These are phyloP conservation scores for Hippocampus zosterae DNA, from an alignment of 2,113 vertebrate species.

Conservation along the genomic window DNA sequence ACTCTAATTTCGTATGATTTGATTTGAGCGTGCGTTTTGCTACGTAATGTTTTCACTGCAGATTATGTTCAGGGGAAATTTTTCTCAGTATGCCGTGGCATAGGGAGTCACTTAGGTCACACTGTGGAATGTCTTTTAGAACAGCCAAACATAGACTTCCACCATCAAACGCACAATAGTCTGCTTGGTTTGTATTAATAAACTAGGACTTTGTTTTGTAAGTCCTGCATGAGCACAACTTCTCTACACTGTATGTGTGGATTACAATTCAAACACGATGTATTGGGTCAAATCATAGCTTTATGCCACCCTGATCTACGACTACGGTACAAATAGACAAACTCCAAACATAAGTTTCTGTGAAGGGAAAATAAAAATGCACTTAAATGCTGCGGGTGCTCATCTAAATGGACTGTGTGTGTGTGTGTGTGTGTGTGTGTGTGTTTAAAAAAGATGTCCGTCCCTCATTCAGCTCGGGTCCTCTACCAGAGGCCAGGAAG, in stretches of 20 bases:
- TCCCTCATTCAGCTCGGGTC: too few species aligned
- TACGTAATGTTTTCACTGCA: constrained; percentile 6
- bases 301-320: background rate
- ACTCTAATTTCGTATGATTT: constrained; percentile 8
- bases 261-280: too few species aligned
- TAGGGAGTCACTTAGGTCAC: constrained; percentile 26
- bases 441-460: too few species aligned
- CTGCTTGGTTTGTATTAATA: background rate
- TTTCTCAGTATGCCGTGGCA: constrained; percentile 8
- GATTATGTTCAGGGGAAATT: constrained; percentile 13
- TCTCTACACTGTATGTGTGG: too few species aligned
- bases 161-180: constrained; percentile 4
- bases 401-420: too few species aligned
- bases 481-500: too few species aligned
- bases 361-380: too few species aligned
- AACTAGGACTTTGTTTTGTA: background rate
- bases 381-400: too few species aligned
- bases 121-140: constrained; percentile 18
- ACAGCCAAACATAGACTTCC: constrained; percentile 20
- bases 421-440: too few species aligned
- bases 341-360: too few species aligned
- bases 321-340: background rate
- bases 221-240: background rate
- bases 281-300: background rate
- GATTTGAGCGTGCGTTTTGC: constrained; percentile 1